Percentiles rank a stretch among this genome's conserved stretches.
phyloP scores from a whole-genome alignment of 1,140 invertebrate genomes.

The Ceratosolen solmsi region DNA sequence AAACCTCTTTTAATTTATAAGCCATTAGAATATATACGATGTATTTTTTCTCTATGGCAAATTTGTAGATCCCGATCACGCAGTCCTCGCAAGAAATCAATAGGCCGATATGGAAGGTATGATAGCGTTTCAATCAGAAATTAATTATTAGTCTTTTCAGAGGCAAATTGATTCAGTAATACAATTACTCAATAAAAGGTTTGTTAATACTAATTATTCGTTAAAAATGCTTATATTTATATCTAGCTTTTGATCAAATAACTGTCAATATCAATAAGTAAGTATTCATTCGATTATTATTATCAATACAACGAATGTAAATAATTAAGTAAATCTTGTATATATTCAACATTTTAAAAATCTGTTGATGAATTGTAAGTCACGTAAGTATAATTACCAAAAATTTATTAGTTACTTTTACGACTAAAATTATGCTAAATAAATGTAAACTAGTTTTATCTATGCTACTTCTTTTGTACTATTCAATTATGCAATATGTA shows the following conservation, averaged over 20 bases:
- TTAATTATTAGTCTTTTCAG: slow-evolving; percentile 26
- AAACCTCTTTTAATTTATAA: slow-evolving; percentile 56
- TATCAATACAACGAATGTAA: not conserved
- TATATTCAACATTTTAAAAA: slow-evolving; percentile 22
- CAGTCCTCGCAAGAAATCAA: slow-evolving; percentile 61
- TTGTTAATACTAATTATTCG: not conserved
- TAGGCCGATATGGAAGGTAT: slow-evolving; percentile 67
- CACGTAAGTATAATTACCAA: not conserved
- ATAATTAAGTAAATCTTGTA: not conserved
- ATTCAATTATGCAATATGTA: not conserved
- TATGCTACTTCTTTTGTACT: not conserved
- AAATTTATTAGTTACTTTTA: not conserved
- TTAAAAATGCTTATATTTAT: slow-evolving; percentile 8
- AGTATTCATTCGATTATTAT: slow-evolving; percentile 17
- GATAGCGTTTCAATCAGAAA: slow-evolving; percentile 26
- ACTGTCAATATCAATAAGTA: not conserved
- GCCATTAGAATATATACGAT: not conserved
- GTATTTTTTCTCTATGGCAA: slow-evolving; percentile 59
- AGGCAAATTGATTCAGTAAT: slow-evolving; percentile 3
- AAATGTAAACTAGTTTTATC: not conserved
- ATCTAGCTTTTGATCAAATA: slow-evolving; percentile 13
- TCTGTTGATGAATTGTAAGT: not conserved
- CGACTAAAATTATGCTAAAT: not conserved
- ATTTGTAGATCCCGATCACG: slow-evolving; percentile 68
- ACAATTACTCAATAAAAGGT: not conserved